Conservation (phyloP, 1,140 invertebrate genomes). For the Listronotus bonariensis region DNA sequence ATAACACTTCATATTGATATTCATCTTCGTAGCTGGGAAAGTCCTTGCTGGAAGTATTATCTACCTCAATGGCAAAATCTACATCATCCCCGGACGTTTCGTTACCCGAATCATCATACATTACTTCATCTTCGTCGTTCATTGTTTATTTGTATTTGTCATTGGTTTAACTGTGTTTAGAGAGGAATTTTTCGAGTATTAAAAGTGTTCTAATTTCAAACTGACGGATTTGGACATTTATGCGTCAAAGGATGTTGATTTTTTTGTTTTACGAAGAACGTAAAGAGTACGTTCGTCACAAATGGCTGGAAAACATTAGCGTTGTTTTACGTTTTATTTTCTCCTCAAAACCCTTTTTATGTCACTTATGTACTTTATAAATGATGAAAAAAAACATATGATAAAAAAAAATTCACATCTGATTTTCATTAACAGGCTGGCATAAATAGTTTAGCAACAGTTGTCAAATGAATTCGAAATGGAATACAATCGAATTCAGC, state of each 20-base stretch:
- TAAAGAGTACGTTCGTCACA: too few species aligned
- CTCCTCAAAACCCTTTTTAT: too few species aligned
- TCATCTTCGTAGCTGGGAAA: slow-evolving; percentile 81
- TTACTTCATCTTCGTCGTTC: slow-evolving; percentile 66
- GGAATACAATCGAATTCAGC: too few species aligned
- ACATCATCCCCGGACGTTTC: slow-evolving; percentile 91
- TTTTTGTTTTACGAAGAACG: too few species aligned
- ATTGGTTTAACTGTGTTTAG: slow-evolving; percentile 22
- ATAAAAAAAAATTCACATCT: too few species aligned
- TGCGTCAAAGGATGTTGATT: neutral
- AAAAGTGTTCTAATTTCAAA: slow-evolving; percentile 11
- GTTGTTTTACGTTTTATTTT: too few species aligned
- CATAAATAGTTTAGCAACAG: too few species aligned
- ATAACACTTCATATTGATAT: slow-evolving; percentile 88
- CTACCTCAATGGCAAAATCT: slow-evolving; percentile 88
- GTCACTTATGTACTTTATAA: too few species aligned
- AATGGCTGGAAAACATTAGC: too few species aligned
- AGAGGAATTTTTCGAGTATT: slow-evolving; percentile 1
- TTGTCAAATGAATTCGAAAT: too few species aligned
- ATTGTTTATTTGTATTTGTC: slow-evolving; percentile 51
- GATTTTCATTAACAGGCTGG: too few species aligned
- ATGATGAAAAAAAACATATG: too few species aligned
- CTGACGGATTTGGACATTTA: slow-evolving; percentile 24
- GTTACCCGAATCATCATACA: slow-evolving; percentile 85
- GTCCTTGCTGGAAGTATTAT: slow-evolving; percentile 70